These are phyloP conservation scores for Clarias fuscus DNA, from an alignment of 2,797 vertebrate genomes.

Conservation along the genomic window DNA sequence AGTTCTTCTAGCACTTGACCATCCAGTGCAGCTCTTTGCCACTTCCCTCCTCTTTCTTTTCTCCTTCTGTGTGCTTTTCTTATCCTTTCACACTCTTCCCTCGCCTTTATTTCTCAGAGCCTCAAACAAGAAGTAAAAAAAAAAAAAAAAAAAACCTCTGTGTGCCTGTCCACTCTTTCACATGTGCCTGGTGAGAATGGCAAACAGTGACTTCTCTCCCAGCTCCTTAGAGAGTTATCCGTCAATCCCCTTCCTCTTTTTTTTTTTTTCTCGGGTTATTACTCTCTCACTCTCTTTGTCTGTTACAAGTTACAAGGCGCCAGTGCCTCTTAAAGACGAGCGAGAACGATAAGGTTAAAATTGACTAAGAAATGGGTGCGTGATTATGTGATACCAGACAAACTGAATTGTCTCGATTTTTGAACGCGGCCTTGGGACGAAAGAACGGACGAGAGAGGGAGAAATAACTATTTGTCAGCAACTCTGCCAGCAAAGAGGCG, in stretches of 20 bases:
- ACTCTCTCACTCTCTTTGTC: constrained; percentile 49
- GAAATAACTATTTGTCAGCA: constrained; percentile 51
- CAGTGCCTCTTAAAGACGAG: constrained; percentile 61
- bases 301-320: constrained; percentile 60
- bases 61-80: constrained; percentile 26
- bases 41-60: constrained; percentile 25
- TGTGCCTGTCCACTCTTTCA: constrained; percentile 52
- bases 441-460: constrained; percentile 40
- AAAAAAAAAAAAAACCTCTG: neutral
- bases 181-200: constrained; percentile 64
- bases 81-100: constrained; percentile 10
- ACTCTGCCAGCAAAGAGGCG: constrained; percentile 30
- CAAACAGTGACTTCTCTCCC: constrained; percentile 64
- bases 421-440: neutral
- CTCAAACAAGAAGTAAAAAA: constrained; percentile 21
- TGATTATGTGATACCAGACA: constrained; percentile 73
- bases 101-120: constrained; percentile 41
- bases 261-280: constrained; percentile 8
- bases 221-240: constrained; percentile 64
- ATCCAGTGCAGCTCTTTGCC: constrained; percentile 50
- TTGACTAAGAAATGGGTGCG: constrained; percentile 64
- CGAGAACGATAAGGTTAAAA: constrained; percentile 72
- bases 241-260: constrained; percentile 38
- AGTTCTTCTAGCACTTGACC: constrained; percentile 57
- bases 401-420: constrained; percentile 70